Percentiles rank a stretch among this genome's conserved stretches.
These are phyloP conservation scores for Plutomurus gul DNA, from an alignment of 1,140 invertebrate species.

Conservation along the genomic window DNA sequence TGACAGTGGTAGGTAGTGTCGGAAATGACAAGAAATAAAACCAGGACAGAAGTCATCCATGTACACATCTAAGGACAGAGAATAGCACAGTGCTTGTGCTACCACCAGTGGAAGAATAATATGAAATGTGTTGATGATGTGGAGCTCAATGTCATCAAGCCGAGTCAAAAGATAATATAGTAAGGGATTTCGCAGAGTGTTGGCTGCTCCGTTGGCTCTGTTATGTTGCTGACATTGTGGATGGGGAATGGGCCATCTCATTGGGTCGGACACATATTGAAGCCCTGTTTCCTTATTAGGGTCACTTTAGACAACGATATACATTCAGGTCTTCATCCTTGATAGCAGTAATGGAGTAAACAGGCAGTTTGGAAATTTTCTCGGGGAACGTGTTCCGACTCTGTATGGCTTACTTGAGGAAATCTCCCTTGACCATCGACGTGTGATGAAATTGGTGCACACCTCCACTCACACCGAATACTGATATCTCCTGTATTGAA, in stretches of 20 bases:
- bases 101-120: not conserved
- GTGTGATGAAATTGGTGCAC: conserved; percentile 17
- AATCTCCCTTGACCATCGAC: conserved; percentile 42
- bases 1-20: no score
- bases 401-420: conserved; percentile 32
- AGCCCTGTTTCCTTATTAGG: conserved; percentile 33
- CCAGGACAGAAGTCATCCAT: no score
- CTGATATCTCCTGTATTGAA: not conserved
- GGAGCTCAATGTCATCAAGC: not conserved
- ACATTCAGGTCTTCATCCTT: conserved; percentile 37
- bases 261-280: conserved; percentile 12
- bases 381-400: conserved; percentile 36
- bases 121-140: not conserved
- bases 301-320: conserved; percentile 19
- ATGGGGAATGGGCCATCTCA: conserved; percentile 30
- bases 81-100: no score
- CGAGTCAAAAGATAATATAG: not conserved
- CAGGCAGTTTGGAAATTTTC: conserved; percentile 44
- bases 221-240: conserved; percentile 24
- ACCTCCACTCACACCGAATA: conserved; percentile 29
- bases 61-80: no score
- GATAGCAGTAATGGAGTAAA: conserved; percentile 39
- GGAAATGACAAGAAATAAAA: no score
- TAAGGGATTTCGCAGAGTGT: conserved; percentile 4
- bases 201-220: not conserved